Evolutionary conservation across 2,797 vertebrate genomes (phyloP).

Genomic region (Anomalospiza imberbis): DNA sequence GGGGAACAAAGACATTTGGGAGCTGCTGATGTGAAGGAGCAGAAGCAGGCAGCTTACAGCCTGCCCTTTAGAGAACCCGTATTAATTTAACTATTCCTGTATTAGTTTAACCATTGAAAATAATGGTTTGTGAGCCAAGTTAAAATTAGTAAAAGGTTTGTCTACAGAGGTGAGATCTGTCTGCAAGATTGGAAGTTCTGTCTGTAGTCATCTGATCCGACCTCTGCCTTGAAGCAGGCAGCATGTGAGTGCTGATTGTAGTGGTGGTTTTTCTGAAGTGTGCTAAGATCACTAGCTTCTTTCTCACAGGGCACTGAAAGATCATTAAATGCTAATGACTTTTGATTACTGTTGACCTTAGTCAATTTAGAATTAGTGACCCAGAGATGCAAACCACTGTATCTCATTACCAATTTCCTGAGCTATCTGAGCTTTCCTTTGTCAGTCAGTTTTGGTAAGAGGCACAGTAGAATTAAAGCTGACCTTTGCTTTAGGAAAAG

Average conservation of each 20-base stretch:
- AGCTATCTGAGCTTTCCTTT: slow-evolving; percentile 54
- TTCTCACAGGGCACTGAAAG: slow-evolving; percentile 28
- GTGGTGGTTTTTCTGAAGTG: slow-evolving; percentile 4
- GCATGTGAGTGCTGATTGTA: slow-evolving; percentile 16
- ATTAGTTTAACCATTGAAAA: neutral
- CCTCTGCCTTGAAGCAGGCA: neutral
- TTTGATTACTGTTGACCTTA: slow-evolving; percentile 66
- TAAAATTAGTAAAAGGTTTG: neutral
- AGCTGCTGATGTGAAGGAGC: neutral
- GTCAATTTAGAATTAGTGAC: slow-evolving; percentile 66
- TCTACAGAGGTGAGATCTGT: neutral
- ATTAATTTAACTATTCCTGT: neutral
- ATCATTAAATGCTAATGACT: slow-evolving; percentile 70
- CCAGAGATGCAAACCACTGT: slow-evolving; percentile 53
- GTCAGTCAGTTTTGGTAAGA: slow-evolving; percentile 39
- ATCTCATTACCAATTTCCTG: slow-evolving; percentile 67
- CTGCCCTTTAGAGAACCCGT: neutral
- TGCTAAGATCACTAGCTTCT: slow-evolving; percentile 11
- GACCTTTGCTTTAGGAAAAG: slow-evolving; percentile 33
- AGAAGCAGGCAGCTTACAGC: neutral
- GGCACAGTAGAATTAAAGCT: slow-evolving; percentile 42
- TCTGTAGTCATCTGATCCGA: neutral
- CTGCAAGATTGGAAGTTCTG: neutral
- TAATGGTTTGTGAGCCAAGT: neutral
- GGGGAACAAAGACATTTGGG: neutral